Evolutionary conservation across 2,888 invertebrate genomes (phyloP).

Genomic region (Tiliacea aurago): DNA sequence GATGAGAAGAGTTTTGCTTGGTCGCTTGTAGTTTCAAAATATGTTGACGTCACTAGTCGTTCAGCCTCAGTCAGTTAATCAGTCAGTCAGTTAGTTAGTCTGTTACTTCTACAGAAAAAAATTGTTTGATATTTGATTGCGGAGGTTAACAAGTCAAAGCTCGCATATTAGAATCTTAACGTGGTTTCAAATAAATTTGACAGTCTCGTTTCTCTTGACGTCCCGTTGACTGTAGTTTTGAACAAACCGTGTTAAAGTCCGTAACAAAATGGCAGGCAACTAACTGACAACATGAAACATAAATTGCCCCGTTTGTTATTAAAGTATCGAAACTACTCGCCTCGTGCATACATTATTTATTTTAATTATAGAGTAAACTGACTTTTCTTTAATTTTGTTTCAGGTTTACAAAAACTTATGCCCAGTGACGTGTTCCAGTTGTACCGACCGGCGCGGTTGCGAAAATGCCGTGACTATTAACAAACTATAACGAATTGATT

Average conservation of each 20-base stretch:
- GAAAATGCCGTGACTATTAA: slow-evolving; percentile 61
- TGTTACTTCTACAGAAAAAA: not conserved
- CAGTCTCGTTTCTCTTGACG: not conserved
- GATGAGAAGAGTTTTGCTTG: not conserved
- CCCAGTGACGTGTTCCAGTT: slow-evolving; percentile 60
- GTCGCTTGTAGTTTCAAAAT: not conserved
- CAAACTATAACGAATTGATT: slow-evolving; percentile 59
- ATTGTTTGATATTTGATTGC: slow-evolving; percentile 4
- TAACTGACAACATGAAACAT: slow-evolving; percentile 31
- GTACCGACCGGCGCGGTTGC: slow-evolving; percentile 42
- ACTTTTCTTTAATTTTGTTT: slow-evolving; percentile 49
- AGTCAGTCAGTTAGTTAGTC: too few species aligned
- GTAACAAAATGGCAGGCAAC: slow-evolving; percentile 29
- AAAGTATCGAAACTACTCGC: not conserved
- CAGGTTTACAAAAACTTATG: slow-evolving; percentile 69
- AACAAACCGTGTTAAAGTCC: slow-evolving; percentile 3
- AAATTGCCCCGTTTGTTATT: slow-evolving; percentile 1
- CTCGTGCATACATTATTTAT: not conserved
- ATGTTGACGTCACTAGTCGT: too few species aligned
- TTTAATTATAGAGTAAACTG: not conserved
- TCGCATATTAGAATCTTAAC: slow-evolving; percentile 29
- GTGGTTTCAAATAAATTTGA: slow-evolving; percentile 46
- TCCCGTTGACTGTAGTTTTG: too few species aligned
- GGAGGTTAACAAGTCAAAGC: slow-evolving; percentile 24
- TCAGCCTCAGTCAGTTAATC: not conserved